Percentiles rank a stretch among this genome's conserved stretches.
Conservation (phyloP, 1,140 invertebrate species). For the Zaprionus ornatus region DNA sequence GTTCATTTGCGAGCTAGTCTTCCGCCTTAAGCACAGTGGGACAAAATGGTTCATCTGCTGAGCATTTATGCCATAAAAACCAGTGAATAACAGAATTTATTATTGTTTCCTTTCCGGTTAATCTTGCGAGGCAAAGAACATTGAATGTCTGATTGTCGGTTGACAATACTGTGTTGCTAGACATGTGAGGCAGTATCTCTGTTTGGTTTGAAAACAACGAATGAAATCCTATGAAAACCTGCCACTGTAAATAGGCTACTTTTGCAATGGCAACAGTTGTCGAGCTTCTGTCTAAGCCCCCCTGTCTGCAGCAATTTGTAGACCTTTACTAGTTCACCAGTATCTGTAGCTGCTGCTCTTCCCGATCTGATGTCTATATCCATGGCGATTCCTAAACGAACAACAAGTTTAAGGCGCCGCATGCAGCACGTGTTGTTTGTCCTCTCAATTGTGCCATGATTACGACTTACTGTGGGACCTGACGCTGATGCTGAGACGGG, state of each 20-base stretch:
- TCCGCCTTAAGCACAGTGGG: background rate
- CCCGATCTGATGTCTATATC: constrained; percentile 44
- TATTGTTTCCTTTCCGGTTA: background rate
- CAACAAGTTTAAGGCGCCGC: constrained; percentile 30
- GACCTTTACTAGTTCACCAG: constrained; percentile 52
- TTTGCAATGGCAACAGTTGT: constrained; percentile 64
- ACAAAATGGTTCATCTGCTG: background rate
- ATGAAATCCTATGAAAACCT: background rate
- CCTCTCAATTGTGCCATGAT: constrained; percentile 67
- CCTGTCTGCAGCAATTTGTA: constrained; percentile 74
- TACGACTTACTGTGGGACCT: constrained; percentile 34
- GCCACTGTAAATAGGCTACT: background rate
- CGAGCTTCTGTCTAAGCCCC: constrained; percentile 35
- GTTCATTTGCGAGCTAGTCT: constrained; percentile 65
- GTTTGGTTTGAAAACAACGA: background rate
- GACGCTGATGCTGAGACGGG: background rate
- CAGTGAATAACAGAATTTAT: background rate
- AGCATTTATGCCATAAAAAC: background rate
- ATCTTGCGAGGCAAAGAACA: background rate
- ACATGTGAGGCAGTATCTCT: background rate
- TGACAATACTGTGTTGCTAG: background rate
- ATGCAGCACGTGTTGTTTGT: constrained; percentile 70
- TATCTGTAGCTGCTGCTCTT: constrained; percentile 58
- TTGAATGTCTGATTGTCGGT: background rate
- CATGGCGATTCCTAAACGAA: constrained; percentile 15